These are phyloP conservation scores for Hymenopus coronatus DNA, from an alignment of 2,888 invertebrate genomes.

Conservation along the genomic window DNA sequence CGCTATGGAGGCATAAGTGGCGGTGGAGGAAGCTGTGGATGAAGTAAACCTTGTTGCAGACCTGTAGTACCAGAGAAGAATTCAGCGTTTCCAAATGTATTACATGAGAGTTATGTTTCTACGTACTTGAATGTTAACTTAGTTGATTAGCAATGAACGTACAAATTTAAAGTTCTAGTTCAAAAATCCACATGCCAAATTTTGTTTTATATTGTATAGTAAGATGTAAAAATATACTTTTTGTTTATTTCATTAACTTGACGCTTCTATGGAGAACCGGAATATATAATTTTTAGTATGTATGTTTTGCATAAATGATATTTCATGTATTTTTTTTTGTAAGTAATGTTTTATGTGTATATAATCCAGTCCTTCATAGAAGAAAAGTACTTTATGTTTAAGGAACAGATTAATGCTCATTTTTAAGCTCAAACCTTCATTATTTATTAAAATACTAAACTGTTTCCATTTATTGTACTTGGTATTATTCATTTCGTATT, in stretches of 20 bases:
- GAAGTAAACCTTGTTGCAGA: not conserved
- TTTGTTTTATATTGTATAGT: constrained; percentile 18
- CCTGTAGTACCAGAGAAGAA: not conserved
- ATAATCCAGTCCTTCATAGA: not conserved
- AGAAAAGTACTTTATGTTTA: not conserved
- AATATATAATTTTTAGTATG: not conserved
- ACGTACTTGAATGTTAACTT: constrained; percentile 11
- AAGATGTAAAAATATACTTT: not conserved
- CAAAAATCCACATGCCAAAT: constrained; percentile 10
- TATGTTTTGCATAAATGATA: not conserved
- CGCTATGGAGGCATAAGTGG: constrained; percentile 29
- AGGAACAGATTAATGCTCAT: not conserved
- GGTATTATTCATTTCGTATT: not conserved
- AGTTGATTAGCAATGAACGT: constrained; percentile 1
- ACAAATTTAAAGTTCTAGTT: constrained; percentile 17
- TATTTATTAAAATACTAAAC: constrained; percentile 5
- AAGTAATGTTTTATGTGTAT: not conserved
- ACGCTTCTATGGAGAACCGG: not conserved
- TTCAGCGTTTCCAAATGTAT: not conserved
- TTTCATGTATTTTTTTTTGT: not conserved
- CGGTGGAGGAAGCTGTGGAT: constrained; percentile 2
- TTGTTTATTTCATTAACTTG: not conserved
- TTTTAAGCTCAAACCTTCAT: constrained; percentile 5
- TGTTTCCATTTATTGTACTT: not conserved
- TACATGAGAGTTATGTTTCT: not conserved